Base-by-base conservation (phyloP, 2,888 invertebrate species). In the Coelinius sp. region DNA sequence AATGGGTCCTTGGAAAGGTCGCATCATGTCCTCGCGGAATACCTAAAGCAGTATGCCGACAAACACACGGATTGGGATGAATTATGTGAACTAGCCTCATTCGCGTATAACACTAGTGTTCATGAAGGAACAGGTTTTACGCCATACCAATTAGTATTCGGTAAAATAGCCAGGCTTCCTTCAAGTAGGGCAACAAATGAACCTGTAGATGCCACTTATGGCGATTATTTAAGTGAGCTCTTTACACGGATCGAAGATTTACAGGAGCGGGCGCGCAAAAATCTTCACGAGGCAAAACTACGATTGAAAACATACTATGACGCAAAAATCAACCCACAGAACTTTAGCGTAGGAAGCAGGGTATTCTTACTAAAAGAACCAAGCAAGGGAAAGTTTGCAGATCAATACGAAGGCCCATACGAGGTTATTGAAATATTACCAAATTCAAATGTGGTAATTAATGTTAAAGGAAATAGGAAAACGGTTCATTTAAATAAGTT, bases 141-240 rank as follows among this genome's bases (percentile, higher is more conserved):
- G 0, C 75, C 77, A 0, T 65, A 73, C 31, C 73, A 79, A 7
- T 38, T 79, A 27, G 74, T 78, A 8, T 75, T 75, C 6, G 76
- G 76, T 0, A 65, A 65, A 25, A 12, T 49, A 35, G 74, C 76
- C 1, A 17, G 75, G 12, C 53, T 67, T 8, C 76, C 78, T 0
- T 71, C 76, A 1, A 53, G n/a, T n/a, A 25, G 22, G 10, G 14
- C 38, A 6, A 35, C 70, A 8, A 62, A 68, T 12, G 65, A 71
- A 56, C 25, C 10, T 17, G 3, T 7, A 5, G 62, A 68, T 12
- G n/a, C 22, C 6, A 73, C 73, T 0, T 73, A 73, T 22, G 6
- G 24, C 14, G 68, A 68, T 25, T 74, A 74, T 62, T 12, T 71
- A 4, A 5, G 22, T 8, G 5, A 62, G 0, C 24, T 73, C 1